Conservation (phyloP, 1,140 invertebrate species). For the Brachystomella parvula region DNA sequence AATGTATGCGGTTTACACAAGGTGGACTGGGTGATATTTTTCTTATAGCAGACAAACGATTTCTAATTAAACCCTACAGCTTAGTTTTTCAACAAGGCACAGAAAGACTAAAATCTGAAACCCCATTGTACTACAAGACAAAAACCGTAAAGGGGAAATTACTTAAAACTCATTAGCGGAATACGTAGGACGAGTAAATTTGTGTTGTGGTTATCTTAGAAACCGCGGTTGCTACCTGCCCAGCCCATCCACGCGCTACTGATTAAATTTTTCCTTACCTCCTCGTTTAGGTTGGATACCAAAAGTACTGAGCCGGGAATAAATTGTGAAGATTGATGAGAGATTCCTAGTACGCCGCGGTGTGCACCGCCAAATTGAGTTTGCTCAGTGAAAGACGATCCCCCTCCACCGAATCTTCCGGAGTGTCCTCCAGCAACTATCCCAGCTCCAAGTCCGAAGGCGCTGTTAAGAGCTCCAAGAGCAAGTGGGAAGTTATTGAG, state of each 20-base stretch:
- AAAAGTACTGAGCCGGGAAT: constrained; percentile 66
- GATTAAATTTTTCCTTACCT: too few species aligned
- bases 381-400: background rate
- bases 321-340: background rate
- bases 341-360: background rate
- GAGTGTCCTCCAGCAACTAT: constrained; percentile 1
- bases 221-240: too few species aligned
- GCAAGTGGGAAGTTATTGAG: background rate
- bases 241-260: too few species aligned
- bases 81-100: too few species aligned
- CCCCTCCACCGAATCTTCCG: background rate
- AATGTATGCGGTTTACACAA: background rate
- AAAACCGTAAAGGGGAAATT: too few species aligned
- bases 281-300: constrained; percentile 83
- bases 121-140: too few species aligned
- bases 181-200: too few species aligned
- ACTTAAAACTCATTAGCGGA: too few species aligned
- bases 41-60: too few species aligned
- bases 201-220: too few species aligned
- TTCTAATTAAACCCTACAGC: too few species aligned
- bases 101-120: too few species aligned
- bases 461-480: background rate
- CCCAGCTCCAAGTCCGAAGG: background rate
- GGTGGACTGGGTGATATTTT: constrained; percentile 7
- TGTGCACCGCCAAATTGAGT: background rate